A percentile compares a stretch with the other conserved stretches of the same genome.
These are phyloP conservation scores for Gonatopus flavifemur DNA, from an alignment of 1,140 invertebrate genomes.

Conservation along the genomic window DNA sequence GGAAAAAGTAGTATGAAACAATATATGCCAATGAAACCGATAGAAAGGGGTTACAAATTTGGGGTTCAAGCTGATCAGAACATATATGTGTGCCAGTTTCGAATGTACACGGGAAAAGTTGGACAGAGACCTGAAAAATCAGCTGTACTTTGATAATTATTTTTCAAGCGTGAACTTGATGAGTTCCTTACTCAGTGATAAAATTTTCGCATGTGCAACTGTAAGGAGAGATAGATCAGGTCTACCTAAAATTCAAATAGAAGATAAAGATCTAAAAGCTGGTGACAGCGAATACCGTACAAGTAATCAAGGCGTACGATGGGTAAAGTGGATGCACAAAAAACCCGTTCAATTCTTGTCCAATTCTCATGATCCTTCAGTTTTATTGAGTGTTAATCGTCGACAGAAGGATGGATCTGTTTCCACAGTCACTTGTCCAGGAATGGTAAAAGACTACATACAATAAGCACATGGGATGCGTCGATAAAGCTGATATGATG, in stretches of 20 bases:
- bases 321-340: slow-evolving; percentile 34
- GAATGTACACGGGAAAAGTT: too few relatives aligned
- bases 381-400: background rate
- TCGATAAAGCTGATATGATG: slow-evolving; percentile 47
- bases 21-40: slow-evolving; percentile 3
- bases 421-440: slow-evolving; percentile 28
- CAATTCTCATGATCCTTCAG: background rate
- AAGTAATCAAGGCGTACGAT: slow-evolving; percentile 11
- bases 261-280: slow-evolving; percentile 13
- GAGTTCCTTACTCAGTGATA: too few relatives aligned
- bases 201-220: too few relatives aligned
- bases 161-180: slow-evolving; percentile 13
- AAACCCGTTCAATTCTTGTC: slow-evolving; percentile 23
- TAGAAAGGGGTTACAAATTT: slow-evolving; percentile 17
- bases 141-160: slow-evolving; percentile 24
- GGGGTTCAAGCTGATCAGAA: background rate
- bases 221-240: too few relatives aligned
- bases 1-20: too few relatives aligned
- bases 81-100: background rate
- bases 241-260: slow-evolving; percentile 16
- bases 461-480: slow-evolving; percentile 45
- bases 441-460: slow-evolving; percentile 43
- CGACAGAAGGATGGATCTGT: slow-evolving; percentile 29
- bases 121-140: slow-evolving; percentile 15
- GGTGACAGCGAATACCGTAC: slow-evolving; percentile 20